Evolutionary conservation across 2,888 invertebrate species (phyloP), one percentile per base, ranked within the genome.

Genomic region (Eristalis tenax): DNA sequence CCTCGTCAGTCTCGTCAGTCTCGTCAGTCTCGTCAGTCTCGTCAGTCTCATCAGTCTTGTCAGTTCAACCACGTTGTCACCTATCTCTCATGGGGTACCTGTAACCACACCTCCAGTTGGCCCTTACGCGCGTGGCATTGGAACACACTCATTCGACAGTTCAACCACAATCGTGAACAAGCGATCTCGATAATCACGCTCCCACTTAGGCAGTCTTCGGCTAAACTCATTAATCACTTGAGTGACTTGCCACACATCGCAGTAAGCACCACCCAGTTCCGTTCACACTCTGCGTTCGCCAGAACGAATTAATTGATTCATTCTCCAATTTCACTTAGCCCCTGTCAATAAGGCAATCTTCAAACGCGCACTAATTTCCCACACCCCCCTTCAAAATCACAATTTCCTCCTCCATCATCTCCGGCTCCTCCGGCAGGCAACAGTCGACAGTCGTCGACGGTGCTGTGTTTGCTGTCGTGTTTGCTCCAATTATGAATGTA

Each of bases 401-500:
- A 61, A 22, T 22, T 38, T 22, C 38, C 22, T 10, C 4, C 35
- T 13, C 38, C 4, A 11, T 5, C 28, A 13, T 2, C n/a, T 8
- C 38, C 63, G 3, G 4, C 32, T 18, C 18, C 38, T 5, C 35
- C 38, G 32, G 43, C 68, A 63, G 61, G 43, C 61, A 59, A 8
- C 59, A 59, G 23, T 15, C 23, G 23, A 26, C 26, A 61, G 32
- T 50, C 68, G 13, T 13, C 68, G 43, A 35, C 59, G 59, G 66
- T 68, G 28, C 68, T 40, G 18, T 26, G 76, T 66, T 68, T 78
- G 75, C 38, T 57, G 57, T 66, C 66, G 56, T 75, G 68, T 83
- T 83, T 77, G 73, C 18, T 68, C 66, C 66, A 78, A 83, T 83
- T 83, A 78, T 73, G 40, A 83, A 78, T 69, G 73, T 43, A 73